These are phyloP conservation scores for Apolygus lucorum DNA, from an alignment of 1,140 invertebrate species.

Conservation along the genomic window DNA sequence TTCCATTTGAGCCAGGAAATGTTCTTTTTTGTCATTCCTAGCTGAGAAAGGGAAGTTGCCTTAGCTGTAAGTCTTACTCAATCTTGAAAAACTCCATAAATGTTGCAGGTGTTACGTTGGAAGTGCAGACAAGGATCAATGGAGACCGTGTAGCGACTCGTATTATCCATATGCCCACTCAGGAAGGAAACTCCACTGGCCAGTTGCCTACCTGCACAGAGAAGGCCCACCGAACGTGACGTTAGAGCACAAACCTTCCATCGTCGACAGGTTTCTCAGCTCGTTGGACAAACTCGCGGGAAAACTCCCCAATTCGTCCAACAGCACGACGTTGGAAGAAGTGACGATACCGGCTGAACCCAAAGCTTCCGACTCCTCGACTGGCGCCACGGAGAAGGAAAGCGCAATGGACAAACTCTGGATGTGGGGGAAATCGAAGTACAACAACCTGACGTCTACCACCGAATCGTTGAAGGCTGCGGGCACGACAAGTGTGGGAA, in stretches of 20 bases:
- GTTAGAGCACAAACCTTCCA: conserved; percentile 27
- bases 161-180: conserved; percentile 52
- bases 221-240: conserved; percentile 48
- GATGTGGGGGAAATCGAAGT: conserved; percentile 30
- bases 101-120: conserved; percentile 66
- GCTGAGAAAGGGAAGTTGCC: too few species aligned
- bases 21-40: too few species aligned
- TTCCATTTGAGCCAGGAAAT: neutral
- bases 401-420: conserved; percentile 29
- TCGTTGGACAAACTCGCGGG: neutral
- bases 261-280: conserved; percentile 26
- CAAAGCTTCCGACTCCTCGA: neutral
- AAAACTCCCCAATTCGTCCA: conserved; percentile 1
- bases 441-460: conserved; percentile 19
- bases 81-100: too few species aligned
- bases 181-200: conserved; percentile 49
- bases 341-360: conserved; percentile 25
- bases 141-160: conserved; percentile 70
- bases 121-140: conserved; percentile 54
- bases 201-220: conserved; percentile 55
- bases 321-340: conserved; percentile 13
- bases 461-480: neutral
- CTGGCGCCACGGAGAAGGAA: conserved; percentile 14
- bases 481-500: neutral
- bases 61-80: too few species aligned